A percentile compares a stretch with the other conserved stretches of the same genome.
phyloP scores from a whole-genome alignment of 2,797 vertebrate genomes.

The Sylvilagus floridanus region DNA sequence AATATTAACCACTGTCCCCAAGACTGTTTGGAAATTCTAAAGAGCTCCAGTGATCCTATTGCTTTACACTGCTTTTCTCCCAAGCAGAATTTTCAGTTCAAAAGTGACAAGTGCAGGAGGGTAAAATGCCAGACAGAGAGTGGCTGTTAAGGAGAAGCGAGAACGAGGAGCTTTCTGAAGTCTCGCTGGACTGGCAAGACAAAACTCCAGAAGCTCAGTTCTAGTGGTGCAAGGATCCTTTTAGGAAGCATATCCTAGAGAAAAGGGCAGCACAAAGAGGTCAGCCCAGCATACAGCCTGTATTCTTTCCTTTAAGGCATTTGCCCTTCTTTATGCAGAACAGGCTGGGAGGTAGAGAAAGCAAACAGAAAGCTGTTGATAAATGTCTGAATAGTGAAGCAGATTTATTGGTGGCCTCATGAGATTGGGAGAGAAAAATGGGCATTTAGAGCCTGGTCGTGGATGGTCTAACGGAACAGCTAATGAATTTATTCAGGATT shows the following conservation, averaged over 20 bases:
- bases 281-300: background rate
- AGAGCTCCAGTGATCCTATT: background rate
- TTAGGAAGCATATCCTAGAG: background rate
- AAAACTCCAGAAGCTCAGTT: background rate
- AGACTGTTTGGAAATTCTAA: background rate
- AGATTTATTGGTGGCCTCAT: background rate
- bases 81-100: background rate
- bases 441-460: background rate
- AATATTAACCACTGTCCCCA: background rate
- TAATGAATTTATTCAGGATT: background rate
- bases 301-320: background rate
- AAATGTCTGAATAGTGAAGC: background rate
- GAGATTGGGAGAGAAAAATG: background rate
- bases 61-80: background rate
- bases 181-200: background rate
- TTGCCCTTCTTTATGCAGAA: background rate
- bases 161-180: background rate
- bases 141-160: background rate
- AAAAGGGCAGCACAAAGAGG: background rate
- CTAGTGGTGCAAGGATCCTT: background rate
- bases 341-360: background rate
- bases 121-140: background rate
- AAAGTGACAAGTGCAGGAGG: background rate
- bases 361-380: background rate
- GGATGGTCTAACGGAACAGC: background rate